Base-by-base conservation (phyloP, 2,888 invertebrate genomes). In the Caenorhabditis sp. region DNA sequence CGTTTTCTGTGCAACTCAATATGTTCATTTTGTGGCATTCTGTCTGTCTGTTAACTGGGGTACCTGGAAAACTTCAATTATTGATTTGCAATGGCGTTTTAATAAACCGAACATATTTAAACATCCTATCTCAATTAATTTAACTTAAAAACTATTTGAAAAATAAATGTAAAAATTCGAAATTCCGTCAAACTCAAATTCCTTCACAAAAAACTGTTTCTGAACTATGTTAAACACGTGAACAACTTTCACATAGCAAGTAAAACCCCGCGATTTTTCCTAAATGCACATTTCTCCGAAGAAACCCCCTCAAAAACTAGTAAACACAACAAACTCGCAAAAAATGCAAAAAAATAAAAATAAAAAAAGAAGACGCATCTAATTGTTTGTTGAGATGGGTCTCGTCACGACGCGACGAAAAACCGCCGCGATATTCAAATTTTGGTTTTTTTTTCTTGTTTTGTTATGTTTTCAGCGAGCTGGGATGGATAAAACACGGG, bases 1-100 rank as follows among this genome's bases (percentile, higher is more conserved):
- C 97, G 92, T 89, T 97, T 99, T 88, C 94, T 93, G 89, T 96
- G 95, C 78, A 97, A 92, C 87, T 99, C 99, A 90, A 99, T 97
- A 89, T 99, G 95, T 90, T 99, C 99, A 92, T 99, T 99, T 91
- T 99, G 99, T 88, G 96, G 96, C 96, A 31, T 31, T 31, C 31
- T 31, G 31, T 31, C 31, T 31, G 31, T 31, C 31, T 31, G 10
- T 74, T 62, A 75, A 76, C 12, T 43, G 43, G 2, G 6, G 6
- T 43, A 17, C 17, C 14, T 10, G 43, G 3, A 17, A 43, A 43
- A 57, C 23, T 53, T 12, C n/a, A 1, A 19, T 49, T 26, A 55
- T 26, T 8, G 12, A 14, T 26, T 24, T 55, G 12, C 3, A 10
- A 26, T 14, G 26, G 14, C 53, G 21, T 23, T 1, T 53, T 21